Evolutionary conservation across 2,797 vertebrate species (phyloP).

Genomic region (Falco biarmicus): DNA sequence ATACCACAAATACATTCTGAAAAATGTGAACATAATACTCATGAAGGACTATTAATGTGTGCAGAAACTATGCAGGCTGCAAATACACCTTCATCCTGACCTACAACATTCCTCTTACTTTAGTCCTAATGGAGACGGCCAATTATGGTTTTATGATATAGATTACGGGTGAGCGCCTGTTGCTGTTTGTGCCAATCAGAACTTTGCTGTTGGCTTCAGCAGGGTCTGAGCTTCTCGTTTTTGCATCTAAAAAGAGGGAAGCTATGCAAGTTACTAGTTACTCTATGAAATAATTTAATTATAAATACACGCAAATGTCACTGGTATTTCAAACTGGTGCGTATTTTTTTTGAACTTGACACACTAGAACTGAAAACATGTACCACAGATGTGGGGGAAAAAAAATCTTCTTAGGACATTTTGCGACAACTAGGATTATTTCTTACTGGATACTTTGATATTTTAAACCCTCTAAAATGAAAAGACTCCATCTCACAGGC

Average conservation of each 20-base stretch:
- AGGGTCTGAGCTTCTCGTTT: background rate
- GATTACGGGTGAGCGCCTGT: background rate
- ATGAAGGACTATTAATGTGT: conserved; percentile 53
- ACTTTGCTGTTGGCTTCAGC: background rate
- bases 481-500: background rate
- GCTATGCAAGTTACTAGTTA: background rate
- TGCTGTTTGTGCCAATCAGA: background rate
- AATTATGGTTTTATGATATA: conserved; percentile 31
- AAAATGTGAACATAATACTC: conserved; percentile 62
- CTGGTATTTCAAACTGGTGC: background rate
- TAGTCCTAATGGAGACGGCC: background rate
- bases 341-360: background rate
- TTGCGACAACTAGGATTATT: background rate
- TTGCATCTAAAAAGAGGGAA: background rate
- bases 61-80: conserved; percentile 63
- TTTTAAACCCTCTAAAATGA: background rate
- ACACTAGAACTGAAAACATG: background rate
- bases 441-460: background rate
- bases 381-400: background rate
- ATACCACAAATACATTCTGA: conserved; percentile 59
- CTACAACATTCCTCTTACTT: conserved; percentile 54
- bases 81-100: conserved; percentile 51
- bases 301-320: background rate
- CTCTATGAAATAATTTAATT: background rate
- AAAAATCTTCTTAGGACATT: background rate